Base-by-base conservation (phyloP, 1,140 invertebrate genomes). In the Nasonia longicornis region DNA sequence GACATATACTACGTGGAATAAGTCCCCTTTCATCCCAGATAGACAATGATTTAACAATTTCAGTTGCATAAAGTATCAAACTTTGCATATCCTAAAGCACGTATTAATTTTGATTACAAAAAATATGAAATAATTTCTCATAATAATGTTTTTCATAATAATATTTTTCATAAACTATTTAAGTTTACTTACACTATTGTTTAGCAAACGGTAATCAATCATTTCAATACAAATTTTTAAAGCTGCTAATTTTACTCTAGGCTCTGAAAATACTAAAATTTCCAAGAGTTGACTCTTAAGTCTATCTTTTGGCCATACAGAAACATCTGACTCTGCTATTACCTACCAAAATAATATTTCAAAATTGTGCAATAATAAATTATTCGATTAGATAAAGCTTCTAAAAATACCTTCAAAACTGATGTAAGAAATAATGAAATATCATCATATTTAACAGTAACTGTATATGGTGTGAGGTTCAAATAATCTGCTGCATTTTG, bases 241-340 rank as follows among this genome's bases (percentile, higher is more conserved):
- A 14, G 86, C 84, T 66, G 80, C 73, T 72, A 89, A 79, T 72
- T 89, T 88, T 6, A 87, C 83, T 75, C 83, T 84, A 66, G 86
- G 85, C 78, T 85, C 48, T 20, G 85, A 87, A 77, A 80, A 80
- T 7, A 77, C 26, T 7, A 91, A 67, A 26, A 87, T 84, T 82
- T 82, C 79, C 12, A 86, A 77, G 48, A 87, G 35, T 74, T 83
- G 84, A 3, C 82, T 31, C 84, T 85, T 89, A 0, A 91, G 75
- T 64, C 58, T 71, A 42, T 67, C 31, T 12, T 69, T 72, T 73
- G 87, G 77, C 87, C 88, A 89, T 31, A 71, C 80, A 14, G 84
- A 86, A 63, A 88, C 80, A 35, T 87, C 85, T 48, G 87, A 86
- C 75, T 88, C 86, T 20, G 82, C 76, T 74, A 91, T 86, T 73